Evolutionary conservation across 2,888 invertebrate species (phyloP), one percentile per base, ranked within the genome.

Genomic region (Erpobdella octoculata): DNA sequence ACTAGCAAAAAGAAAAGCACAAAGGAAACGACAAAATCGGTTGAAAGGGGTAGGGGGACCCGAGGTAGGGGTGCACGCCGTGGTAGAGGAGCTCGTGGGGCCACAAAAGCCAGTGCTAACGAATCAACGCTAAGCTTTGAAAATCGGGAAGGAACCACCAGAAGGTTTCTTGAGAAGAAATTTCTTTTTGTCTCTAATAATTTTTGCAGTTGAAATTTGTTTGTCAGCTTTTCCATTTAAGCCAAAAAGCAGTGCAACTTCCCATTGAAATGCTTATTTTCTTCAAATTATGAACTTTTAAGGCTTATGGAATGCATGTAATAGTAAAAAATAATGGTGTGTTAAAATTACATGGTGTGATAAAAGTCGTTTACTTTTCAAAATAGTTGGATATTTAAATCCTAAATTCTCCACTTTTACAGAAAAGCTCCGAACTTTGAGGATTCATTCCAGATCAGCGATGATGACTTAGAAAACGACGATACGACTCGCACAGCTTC

Each of bases 31-130:
- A n/a, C n/a, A n/a, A 25, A 33, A 21, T 33, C 25, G 9, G 36
- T 62, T 25, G 73, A 70, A 1, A 31, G 28, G 21, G 36, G 65
- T 25, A 38, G 41, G 33, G 31, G 33, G 25, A 58, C 35, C 37
- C n/a, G 70, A 35, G 70, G 58, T 48, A 12, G 41, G n/a, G 72
- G 67, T 18, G 9, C 41, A 12, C 12, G 67, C 6, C 61, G 71
- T 25, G 36, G 69, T 9, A 64, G 69, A 72, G 70, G 48, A 58
- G 46, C 36, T n/a, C 35, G 48, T 25, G 68, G 67, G 33, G 48
- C 33, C n/a, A 28, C 33, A 35, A 35, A 35, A 35, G 28, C 62
- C 28, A 62, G 31, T n/a, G 31, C 9, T 33, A n/a, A 18, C 28
- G 35, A 35, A 18, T 31, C 33, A 35, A 35, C 62, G 8, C 9